phyloP scores from a whole-genome alignment of 2,113 vertebrate genomes.

The Ictalurus furcatus region DNA sequence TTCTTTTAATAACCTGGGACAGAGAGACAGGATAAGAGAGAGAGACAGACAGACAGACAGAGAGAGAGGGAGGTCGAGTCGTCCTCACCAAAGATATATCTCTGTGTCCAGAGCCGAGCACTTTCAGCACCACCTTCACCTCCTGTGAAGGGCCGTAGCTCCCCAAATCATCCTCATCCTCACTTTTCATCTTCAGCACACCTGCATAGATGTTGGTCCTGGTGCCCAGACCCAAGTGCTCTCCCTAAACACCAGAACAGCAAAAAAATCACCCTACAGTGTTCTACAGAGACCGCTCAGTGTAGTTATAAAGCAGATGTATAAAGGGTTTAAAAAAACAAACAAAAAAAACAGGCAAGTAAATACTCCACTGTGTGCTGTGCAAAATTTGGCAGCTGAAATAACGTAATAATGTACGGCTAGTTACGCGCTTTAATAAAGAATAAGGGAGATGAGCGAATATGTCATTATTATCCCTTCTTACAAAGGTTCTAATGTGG shows the following conservation, averaged over 20 bases:
- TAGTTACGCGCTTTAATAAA: not conserved
- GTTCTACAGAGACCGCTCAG: not conserved
- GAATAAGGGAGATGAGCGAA: not conserved
- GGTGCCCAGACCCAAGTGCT: conserved; percentile 92
- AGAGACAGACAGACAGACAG: not conserved
- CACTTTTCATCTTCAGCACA: conserved; percentile 82
- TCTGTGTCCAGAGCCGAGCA: conserved; percentile 90
- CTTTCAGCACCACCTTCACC: conserved; percentile 93
- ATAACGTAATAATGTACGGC: not conserved
- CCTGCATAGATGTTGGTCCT: conserved; percentile 91
- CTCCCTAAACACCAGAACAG: conserved; percentile 71
- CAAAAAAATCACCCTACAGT: not conserved
- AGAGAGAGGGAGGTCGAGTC: not conserved
- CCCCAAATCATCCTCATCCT: conserved; percentile 73
- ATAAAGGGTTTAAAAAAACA: not conserved
- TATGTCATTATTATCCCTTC: not conserved
- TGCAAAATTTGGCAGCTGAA: not conserved
- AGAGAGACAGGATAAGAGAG: not conserved
- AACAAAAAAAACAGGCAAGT: no score
- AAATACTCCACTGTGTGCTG: not conserved
- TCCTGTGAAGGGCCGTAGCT: conserved; percentile 78
- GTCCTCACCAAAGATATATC: conserved; percentile 91
- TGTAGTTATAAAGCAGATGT: not conserved
- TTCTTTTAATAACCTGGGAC: not conserved
- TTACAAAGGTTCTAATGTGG: not conserved